These are phyloP conservation scores for Osmerus eperlanus DNA, from an alignment of 2,113 vertebrate species.

Conservation along the genomic window DNA sequence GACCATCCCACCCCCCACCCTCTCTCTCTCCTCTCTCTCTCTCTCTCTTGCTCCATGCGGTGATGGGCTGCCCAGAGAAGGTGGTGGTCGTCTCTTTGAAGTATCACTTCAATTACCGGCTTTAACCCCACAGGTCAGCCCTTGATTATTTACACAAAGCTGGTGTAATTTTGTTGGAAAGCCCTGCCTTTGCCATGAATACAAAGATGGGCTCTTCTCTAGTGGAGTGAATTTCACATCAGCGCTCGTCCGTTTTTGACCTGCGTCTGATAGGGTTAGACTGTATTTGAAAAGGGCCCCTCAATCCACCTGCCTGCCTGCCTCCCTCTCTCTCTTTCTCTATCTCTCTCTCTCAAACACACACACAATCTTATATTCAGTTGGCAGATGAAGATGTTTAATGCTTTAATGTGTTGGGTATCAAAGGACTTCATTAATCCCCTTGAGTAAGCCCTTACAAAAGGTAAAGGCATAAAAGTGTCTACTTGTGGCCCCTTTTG, in stretches of 20 bases:
- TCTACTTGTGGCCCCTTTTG: background rate
- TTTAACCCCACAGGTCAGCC: conserved; percentile 96
- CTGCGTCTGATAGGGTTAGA: conserved; percentile 87
- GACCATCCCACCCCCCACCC: conserved; percentile 55
- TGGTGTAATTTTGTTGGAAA: conserved; percentile 90
- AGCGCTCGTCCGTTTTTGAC: conserved; percentile 78
- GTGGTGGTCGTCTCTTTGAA: conserved; percentile 95
- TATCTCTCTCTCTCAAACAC: conserved; percentile 5
- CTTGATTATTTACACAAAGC: conserved; percentile 99
- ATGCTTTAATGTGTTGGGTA: background rate
- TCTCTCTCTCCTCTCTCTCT: conserved; percentile 46
- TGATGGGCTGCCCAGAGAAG: conserved; percentile 75
- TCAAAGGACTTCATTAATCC: background rate
- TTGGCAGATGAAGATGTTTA: background rate
- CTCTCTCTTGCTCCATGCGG: conserved; percentile 69
- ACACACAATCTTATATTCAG: background rate
- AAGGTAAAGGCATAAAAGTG: conserved; percentile 1
- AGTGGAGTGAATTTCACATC: conserved; percentile 82
- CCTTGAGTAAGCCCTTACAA: background rate
- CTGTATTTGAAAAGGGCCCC: conserved; percentile 69
- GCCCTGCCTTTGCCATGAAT: conserved; percentile 82
- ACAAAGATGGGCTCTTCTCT: conserved; percentile 76
- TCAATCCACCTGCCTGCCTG: conserved; percentile 57
- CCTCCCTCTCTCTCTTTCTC: background rate
- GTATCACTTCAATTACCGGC: conserved; percentile 98